Conservation (phyloP, 2,113 vertebrate genomes). For the Neoarius graeffei region DNA sequence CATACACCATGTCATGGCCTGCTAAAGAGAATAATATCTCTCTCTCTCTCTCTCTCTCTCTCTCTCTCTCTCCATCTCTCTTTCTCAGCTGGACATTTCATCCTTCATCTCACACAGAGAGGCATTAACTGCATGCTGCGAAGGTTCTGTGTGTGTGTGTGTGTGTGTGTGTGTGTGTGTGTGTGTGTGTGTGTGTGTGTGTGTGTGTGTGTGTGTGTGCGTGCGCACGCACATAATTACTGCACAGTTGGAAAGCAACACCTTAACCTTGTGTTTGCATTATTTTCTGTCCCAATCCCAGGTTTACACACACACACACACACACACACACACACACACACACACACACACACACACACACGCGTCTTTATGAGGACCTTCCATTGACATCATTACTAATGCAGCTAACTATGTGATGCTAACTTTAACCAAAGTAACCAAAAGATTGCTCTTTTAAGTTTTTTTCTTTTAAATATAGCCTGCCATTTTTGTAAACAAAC, state of each 20-base stretch:
- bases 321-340: not conserved
- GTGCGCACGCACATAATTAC: not conserved
- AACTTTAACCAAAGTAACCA: not conserved
- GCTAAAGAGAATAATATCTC: conserved; percentile 11
- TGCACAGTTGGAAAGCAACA: conserved; percentile 21
- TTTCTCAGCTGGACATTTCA: not conserved
- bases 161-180: conserved; percentile 2
- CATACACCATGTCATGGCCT: conserved; percentile 22
- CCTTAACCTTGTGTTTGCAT: conserved; percentile 20
- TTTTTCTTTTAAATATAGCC: not conserved
- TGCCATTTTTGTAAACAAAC: not conserved
- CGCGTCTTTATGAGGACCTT: not conserved
- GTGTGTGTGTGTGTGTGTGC: no score
- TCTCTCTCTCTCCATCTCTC: not conserved
- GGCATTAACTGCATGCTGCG: conserved; percentile 31
- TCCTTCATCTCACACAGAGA: conserved; percentile 29
- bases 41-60: not conserved
- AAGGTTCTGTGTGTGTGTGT: not conserved
- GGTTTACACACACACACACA: not conserved
- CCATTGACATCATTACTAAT: not conserved
- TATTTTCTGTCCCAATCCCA: conserved; percentile 11
- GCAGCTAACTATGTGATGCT: not conserved
- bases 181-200: conserved; percentile 5
- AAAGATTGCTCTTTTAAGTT: not conserved
- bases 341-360: not conserved